phyloP scores from a whole-genome alignment of 1,140 invertebrate genomes.

The Cydia pomonella region DNA sequence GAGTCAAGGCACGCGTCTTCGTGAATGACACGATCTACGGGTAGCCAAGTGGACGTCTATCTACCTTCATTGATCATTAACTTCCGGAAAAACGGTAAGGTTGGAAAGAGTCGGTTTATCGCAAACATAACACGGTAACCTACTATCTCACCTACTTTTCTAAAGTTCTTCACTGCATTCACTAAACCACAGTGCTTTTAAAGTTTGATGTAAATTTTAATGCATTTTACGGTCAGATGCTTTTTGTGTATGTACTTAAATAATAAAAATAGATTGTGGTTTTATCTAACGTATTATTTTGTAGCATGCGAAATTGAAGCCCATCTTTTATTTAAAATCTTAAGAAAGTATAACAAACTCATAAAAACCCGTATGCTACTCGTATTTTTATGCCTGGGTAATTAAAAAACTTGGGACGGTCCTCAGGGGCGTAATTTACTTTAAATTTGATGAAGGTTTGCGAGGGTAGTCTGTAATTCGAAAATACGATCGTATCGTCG shows the following conservation, averaged over 20 bases:
- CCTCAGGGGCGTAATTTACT: slow-evolving; percentile 17
- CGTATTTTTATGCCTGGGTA: background rate
- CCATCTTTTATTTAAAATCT: background rate
- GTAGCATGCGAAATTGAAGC: background rate
- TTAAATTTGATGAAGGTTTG: slow-evolving; percentile 17
- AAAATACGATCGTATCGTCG: background rate
- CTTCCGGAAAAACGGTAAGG: no score
- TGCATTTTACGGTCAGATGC: background rate
- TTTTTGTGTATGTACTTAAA: background rate
- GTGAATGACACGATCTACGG: no score
- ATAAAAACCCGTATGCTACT: slow-evolving; percentile 3
- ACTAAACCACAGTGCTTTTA: background rate
- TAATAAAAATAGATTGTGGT: background rate
- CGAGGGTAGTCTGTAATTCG: background rate
- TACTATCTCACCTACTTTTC: background rate
- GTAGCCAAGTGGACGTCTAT: no score
- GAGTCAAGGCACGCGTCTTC: no score
- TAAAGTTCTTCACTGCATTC: background rate
- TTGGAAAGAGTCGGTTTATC: no score
- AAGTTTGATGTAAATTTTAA: background rate
- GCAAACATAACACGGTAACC: no score
- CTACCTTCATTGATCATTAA: no score
- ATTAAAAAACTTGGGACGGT: slow-evolving; percentile 15
- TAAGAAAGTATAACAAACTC: background rate
- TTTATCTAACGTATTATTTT: background rate